These are phyloP conservation scores for Myathropa florea DNA, from an alignment of 2,888 invertebrate species.

Conservation along the genomic window DNA sequence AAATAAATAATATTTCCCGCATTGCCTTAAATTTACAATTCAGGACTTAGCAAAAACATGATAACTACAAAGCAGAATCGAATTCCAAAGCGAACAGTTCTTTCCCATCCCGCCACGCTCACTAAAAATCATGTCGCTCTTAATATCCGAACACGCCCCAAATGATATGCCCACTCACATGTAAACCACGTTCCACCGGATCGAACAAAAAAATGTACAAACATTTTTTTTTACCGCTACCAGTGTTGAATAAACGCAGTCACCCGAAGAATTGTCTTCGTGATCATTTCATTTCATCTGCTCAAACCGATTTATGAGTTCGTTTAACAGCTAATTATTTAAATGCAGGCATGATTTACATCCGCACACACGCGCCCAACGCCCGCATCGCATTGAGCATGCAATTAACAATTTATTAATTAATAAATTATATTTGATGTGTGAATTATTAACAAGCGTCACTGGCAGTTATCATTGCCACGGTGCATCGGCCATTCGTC, in stretches of 20 bases:
- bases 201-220: too few species aligned
- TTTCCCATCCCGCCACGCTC: too few species aligned
- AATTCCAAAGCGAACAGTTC: too few species aligned
- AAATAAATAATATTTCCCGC: too few species aligned
- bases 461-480: neutral
- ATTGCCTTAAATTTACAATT: too few species aligned
- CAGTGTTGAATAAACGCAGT: neutral
- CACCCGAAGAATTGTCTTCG: neutral
- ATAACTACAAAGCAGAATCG: too few species aligned
- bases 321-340: neutral
- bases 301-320: neutral
- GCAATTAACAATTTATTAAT: conserved; percentile 43
- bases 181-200: too few species aligned
- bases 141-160: too few species aligned
- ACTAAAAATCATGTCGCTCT: too few species aligned
- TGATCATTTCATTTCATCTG: neutral
- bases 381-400: neutral
- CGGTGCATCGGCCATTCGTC: conserved; percentile 32
- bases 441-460: conserved; percentile 35
- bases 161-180: too few species aligned
- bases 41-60: too few species aligned
- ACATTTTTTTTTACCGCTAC: neutral
- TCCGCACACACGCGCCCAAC: neutral
- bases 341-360: neutral
- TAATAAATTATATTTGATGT: conserved; percentile 47